phyloP scores from a whole-genome alignment of 1,140 invertebrate species.

The Polypedilum pembai region DNA sequence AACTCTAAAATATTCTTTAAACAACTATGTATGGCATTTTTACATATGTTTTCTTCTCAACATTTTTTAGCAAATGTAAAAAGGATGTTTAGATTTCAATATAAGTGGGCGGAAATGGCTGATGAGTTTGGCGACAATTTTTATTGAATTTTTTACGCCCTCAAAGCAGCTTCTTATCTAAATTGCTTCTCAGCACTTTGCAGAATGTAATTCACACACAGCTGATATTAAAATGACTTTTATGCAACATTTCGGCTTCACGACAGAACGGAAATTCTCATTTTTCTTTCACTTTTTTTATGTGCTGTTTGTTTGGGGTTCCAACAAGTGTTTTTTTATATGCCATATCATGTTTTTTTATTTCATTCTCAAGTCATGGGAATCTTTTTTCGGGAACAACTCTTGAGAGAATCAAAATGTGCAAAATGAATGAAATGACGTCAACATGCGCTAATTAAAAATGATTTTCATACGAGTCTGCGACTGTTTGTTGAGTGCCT shows the following conservation, averaged over 20 bases:
- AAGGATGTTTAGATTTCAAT: neutral
- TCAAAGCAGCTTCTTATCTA: constrained; percentile 18
- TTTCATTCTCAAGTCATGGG: constrained; percentile 9
- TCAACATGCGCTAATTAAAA: constrained; percentile 5
- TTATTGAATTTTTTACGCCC: neutral
- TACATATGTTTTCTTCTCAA: too few relatives aligned
- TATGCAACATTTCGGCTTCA: constrained; percentile 1
- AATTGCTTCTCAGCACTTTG: neutral
- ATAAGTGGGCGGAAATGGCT: neutral
- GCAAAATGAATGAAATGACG: neutral
- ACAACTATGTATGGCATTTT: too few relatives aligned
- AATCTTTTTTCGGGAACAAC: constrained; percentile 1
- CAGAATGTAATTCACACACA: constrained; percentile 4
- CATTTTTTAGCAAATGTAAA: neutral
- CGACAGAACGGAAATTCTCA: constrained; percentile 10
- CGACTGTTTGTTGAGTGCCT: neutral
- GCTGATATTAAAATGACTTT: constrained; percentile 12
- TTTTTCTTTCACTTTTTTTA: neutral
- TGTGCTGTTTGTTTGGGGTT: neutral
- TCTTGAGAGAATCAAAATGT: neutral
- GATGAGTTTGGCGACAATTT: neutral
- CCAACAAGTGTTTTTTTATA: neutral
- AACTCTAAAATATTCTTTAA: too few relatives aligned
- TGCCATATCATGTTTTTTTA: neutral
- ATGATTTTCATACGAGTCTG: neutral